Base-by-base conservation (phyloP, 2,797 vertebrate genomes). In the Danio aesculapii region DNA sequence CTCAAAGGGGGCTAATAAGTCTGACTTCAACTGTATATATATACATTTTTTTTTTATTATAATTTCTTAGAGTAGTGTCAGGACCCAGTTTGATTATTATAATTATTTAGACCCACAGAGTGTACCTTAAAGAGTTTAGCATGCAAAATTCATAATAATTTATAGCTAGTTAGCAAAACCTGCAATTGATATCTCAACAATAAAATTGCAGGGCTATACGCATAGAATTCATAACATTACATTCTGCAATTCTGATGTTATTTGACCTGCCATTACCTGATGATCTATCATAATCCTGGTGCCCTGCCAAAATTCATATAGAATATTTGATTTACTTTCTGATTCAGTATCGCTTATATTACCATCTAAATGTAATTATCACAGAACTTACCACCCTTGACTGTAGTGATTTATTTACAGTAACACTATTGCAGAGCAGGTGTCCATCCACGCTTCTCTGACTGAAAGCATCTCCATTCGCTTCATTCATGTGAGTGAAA, bases 401-500 rank as follows among this genome's bases (percentile, higher is more conserved):
- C 17, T 44, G 41, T 44, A 58, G 41, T 10, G 13, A 58, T 19
- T 9, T 13, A 73, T 46, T 43, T 52, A 30, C 43, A 49, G 43
- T 68, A 43, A 8, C 11, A 8, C 55, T 43, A 16, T 52, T 14
- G 30, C 14, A 68, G 9, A 59, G 6, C 30, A 8, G 50, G 16
- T 70, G 66, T 62, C 55, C 11, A 61, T 47, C 69, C 41, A 72
- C 69, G 14, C 13, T 52, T 50, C 30, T 52, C 64, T 78, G 8
- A 59, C 67, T 52, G 39, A 70, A 46, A 52, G n/a, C 47, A 16
- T 69, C 16, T 16, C 39, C 39, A 72, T 44, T 63, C 47, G 55
- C 1, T 79, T 69, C 21, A 52, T 41, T 8, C 11, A 79, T 44
- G 21, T 43, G 39, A 62, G 69, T 55, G 17, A 79, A 79, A 53